Percentiles rank a stretch among this genome's conserved stretches.
Conservation (phyloP, 2,797 vertebrate species). For the Eidolon dupreanum region DNA sequence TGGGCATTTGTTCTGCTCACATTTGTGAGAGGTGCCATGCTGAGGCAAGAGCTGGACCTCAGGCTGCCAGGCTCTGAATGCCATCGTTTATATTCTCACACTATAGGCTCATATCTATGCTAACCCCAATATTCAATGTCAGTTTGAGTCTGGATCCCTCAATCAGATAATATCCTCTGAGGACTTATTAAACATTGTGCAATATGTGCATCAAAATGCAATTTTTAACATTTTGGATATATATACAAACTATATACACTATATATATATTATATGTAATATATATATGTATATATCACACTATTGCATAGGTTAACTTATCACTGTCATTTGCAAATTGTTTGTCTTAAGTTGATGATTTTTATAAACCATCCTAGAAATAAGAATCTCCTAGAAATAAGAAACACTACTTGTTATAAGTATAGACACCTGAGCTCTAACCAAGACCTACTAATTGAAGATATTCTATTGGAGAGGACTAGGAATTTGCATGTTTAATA, state of each 20-base stretch:
- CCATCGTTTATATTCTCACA: background rate
- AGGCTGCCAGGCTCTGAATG: background rate
- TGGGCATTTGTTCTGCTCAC: background rate
- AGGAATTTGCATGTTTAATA: background rate
- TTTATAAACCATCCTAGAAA: background rate
- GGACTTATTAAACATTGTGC: background rate
- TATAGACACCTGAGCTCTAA: background rate
- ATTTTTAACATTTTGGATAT: background rate
- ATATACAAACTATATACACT: background rate
- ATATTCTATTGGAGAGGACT: background rate
- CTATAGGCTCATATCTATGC: background rate
- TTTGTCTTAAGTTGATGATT: background rate
- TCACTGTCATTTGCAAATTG: background rate
- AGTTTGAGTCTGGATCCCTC: background rate
- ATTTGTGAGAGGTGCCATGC: background rate
- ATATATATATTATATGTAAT: background rate
- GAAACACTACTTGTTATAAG: background rate
- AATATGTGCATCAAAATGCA: background rate
- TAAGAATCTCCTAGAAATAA: background rate
- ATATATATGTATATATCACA: background rate
- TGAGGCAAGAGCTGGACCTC: too few relatives aligned
- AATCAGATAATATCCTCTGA: background rate
- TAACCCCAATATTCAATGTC: background rate
- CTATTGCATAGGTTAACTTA: background rate
- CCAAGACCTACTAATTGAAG: background rate